Evolutionary conservation across 1,140 invertebrate genomes (phyloP).

Genomic region (Ips typographus): DNA sequence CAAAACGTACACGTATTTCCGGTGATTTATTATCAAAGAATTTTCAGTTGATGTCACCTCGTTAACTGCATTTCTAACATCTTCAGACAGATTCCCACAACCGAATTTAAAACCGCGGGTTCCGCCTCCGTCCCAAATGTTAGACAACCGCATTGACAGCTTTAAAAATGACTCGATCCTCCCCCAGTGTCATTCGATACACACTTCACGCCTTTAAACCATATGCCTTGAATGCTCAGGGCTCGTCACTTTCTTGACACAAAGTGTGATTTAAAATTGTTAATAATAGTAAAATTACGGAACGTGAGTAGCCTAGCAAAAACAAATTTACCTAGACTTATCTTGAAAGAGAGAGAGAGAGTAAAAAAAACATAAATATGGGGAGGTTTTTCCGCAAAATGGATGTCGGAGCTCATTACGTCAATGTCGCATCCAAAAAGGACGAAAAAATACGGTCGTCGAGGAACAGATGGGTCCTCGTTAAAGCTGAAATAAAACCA

Average conservation of each 20-base stretch:
- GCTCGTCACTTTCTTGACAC: conserved; percentile 6
- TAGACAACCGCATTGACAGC: conserved; percentile 25
- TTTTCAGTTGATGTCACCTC: not conserved
- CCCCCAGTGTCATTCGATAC: conserved; percentile 26
- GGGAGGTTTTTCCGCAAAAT: conserved; percentile 4
- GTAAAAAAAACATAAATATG: conserved; percentile 9
- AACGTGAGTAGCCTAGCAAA: too few relatives aligned
- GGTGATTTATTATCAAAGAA: too few relatives aligned
- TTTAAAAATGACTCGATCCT: conserved; percentile 30
- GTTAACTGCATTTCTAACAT: conserved; percentile 19
- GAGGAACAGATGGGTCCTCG: conserved; percentile 16
- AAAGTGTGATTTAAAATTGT: not conserved
- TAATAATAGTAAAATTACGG: too few relatives aligned
- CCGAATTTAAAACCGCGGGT: conserved; percentile 24
- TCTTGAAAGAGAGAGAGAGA: too few relatives aligned
- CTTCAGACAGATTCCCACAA: conserved; percentile 25
- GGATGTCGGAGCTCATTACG: conserved; percentile 9
- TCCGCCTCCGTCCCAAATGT: conserved; percentile 27
- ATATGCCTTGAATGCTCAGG: conserved; percentile 10
- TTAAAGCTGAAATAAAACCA: conserved; percentile 18
- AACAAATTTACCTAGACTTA: too few relatives aligned
- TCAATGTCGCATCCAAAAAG: conserved; percentile 4
- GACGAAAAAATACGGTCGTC: conserved; percentile 11
- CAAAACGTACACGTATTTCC: too few relatives aligned
- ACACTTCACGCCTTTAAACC: conserved; percentile 12